A percentile compares a stretch with the other conserved stretches of the same genome.
These are phyloP conservation scores for Poeciliopsis retropinna DNA, from an alignment of 2,113 vertebrate species.

Conservation along the genomic window DNA sequence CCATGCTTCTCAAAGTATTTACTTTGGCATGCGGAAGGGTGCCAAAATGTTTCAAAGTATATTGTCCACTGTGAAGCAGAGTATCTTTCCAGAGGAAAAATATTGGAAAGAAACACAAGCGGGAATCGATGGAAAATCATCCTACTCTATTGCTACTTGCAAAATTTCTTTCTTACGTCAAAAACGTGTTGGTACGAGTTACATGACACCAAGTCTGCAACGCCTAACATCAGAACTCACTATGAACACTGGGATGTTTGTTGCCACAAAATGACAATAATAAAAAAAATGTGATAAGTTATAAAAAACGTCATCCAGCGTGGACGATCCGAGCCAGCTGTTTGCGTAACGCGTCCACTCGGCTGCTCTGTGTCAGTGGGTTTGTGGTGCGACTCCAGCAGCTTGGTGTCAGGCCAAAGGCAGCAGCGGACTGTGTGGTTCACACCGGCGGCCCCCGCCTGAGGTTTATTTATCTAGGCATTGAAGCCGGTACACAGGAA, in stretches of 20 bases:
- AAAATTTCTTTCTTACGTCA: conserved; percentile 2
- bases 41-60: conserved; percentile 52
- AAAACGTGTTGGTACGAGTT: conserved; percentile 21
- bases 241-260: background rate
- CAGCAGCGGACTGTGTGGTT: conserved; percentile 61
- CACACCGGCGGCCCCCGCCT: conserved; percentile 64
- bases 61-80: conserved; percentile 44
- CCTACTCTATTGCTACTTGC: conserved; percentile 9
- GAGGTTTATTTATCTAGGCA: conserved; percentile 81
- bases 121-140: conserved; percentile 38
- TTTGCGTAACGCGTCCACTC: conserved; percentile 21
- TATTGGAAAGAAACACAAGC: conserved; percentile 44
- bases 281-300: background rate
- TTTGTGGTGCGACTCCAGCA: conserved; percentile 74
- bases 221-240: background rate
- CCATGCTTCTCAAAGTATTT: conserved; percentile 52
- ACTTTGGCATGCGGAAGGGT: conserved; percentile 43
- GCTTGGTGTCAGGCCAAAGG: conserved; percentile 75
- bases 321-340: conserved; percentile 24
- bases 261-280: background rate
- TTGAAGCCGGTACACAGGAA: conserved; percentile 69
- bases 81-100: conserved; percentile 66
- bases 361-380: conserved; percentile 54
- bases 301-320: background rate
- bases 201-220: background rate